Evolutionary conservation across 2,797 vertebrate species (phyloP).

Genomic region (Austrolebias charrua): DNA sequence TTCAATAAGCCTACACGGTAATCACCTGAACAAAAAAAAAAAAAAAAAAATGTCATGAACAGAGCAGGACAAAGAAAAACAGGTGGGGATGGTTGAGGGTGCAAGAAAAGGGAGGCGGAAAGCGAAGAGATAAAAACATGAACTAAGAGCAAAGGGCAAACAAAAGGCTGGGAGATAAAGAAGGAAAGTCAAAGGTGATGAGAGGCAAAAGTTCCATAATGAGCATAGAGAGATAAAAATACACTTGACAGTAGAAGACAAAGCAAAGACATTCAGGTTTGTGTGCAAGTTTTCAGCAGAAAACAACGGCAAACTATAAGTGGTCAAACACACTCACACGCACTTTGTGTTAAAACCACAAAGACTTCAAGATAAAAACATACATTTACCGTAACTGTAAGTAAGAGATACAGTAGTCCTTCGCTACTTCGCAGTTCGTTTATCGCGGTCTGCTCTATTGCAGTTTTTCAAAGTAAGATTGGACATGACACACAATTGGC

Average conservation of each 20-base stretch:
- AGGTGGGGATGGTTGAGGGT: slow-evolving; percentile 12
- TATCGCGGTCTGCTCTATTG: too few relatives aligned
- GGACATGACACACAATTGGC: too few relatives aligned
- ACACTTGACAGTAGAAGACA: slow-evolving; percentile 13
- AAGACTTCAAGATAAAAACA: background rate
- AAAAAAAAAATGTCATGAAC: slow-evolving; percentile 22
- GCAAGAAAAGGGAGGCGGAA: slow-evolving; percentile 13
- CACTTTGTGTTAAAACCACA: background rate
- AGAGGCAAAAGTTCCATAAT: background rate
- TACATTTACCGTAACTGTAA: slow-evolving; percentile 7
- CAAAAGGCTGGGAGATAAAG: slow-evolving; percentile 9
- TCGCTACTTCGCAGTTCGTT: too few relatives aligned
- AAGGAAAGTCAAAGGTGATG: background rate
- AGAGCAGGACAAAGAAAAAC: slow-evolving; percentile 7
- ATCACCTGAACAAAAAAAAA: background rate
- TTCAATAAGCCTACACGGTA: too few relatives aligned
- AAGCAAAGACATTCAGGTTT: background rate
- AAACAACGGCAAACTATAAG: slow-evolving; percentile 20
- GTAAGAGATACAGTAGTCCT: background rate
- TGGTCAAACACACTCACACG: too few relatives aligned
- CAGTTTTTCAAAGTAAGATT: too few relatives aligned
- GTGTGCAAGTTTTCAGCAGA: slow-evolving; percentile 14
- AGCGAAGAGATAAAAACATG: slow-evolving; percentile 9
- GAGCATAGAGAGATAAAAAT: slow-evolving; percentile 24
- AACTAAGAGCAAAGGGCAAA: slow-evolving; percentile 8